These are phyloP conservation scores for Pachyseris speciosa DNA, from an alignment of 64 coral and sea anemone species.

Conservation along the genomic window DNA sequence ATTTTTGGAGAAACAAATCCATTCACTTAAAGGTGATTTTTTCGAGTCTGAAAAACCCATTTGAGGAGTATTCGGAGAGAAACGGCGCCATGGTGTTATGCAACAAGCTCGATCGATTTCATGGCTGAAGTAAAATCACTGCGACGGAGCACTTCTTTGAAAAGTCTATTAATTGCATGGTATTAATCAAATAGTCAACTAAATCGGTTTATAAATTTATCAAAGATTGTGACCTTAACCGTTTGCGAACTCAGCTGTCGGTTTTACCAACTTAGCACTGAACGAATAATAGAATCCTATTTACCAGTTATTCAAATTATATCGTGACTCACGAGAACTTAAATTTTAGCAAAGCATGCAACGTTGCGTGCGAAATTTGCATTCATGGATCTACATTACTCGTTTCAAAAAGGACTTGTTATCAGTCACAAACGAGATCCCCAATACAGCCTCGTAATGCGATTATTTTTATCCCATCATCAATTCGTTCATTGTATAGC, in stretches of 20 bases:
- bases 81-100: no score
- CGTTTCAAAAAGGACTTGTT: neutral
- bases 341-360: neutral
- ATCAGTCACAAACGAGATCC: neutral
- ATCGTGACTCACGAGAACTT: neutral
- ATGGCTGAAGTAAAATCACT: no score
- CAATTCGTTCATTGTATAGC: neutral
- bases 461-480: neutral
- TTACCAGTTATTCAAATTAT: neutral
- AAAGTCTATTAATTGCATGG: no score
- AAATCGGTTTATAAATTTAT: neutral
- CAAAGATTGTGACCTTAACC: neutral
- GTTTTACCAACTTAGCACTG: no score
- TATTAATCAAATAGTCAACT: neutral
- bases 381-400: neutral
- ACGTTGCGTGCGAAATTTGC: slow-evolving; percentile 1
- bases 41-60: no score
- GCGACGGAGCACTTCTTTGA: no score
- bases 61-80: no score
- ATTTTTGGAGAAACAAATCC: no score
- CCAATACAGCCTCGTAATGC: neutral
- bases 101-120: no score
- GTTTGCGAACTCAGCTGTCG: no score
- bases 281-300: no score
- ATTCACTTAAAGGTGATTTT: no score